phyloP scores from a whole-genome alignment of 2,113 vertebrate species.

The Rattus norvegicus region DNA sequence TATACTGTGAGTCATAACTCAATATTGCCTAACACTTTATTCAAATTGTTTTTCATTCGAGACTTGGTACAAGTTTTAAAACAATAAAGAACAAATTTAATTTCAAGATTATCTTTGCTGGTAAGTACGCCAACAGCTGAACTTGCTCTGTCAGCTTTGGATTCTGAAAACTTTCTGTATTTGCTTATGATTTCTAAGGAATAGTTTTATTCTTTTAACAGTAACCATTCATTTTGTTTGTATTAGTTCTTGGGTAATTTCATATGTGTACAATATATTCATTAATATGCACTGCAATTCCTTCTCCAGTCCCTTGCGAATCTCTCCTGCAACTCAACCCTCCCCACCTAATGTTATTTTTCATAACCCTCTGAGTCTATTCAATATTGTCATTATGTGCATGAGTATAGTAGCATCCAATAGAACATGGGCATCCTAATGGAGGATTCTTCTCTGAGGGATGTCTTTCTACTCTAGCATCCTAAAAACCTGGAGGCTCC shows the following conservation, averaged over 20 bases:
- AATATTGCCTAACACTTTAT: not conserved
- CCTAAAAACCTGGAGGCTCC: not conserved
- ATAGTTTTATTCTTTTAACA: not conserved
- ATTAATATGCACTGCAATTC: not conserved
- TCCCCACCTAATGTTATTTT: not conserved
- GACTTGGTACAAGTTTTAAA: not conserved
- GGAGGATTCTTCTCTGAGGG: not conserved
- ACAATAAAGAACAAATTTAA: not conserved
- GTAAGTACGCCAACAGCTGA: not conserved
- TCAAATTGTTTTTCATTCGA: not conserved
- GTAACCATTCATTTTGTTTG: not conserved
- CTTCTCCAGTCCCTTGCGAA: not conserved
- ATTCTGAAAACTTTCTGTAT: not conserved
- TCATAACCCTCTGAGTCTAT: not conserved
- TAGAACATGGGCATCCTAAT: not conserved
- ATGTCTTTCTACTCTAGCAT: not conserved
- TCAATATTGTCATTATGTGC: not conserved
- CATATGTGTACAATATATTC: not conserved
- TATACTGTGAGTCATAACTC: not conserved
- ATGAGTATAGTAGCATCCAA: too few relatives aligned
- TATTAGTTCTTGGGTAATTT: not conserved
- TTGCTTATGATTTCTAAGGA: not conserved
- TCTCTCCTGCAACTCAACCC: not conserved
- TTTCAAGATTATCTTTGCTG: slow-evolving; percentile 1
- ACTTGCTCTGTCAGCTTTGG: not conserved